Percentiles rank a stretch among this genome's conserved stretches.
Conservation (phyloP, 1,140 invertebrate species). For the Sitophilus oryzae region DNA sequence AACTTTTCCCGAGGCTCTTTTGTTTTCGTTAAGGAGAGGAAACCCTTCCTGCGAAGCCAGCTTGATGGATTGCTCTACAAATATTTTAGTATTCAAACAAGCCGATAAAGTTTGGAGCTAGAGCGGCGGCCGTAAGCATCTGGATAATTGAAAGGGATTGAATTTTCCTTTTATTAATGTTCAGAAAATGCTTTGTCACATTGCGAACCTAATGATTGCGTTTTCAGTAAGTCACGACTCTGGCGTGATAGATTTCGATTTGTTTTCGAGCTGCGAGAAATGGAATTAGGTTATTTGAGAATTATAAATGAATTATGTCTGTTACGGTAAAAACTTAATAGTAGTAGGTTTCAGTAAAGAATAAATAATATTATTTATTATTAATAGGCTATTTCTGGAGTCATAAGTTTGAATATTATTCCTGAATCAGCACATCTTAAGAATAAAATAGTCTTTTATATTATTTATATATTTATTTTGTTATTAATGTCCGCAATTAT, state of each 20-base stretch:
- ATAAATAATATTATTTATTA: too few relatives aligned
- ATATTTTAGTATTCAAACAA: constrained; percentile 40
- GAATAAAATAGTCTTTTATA: too few relatives aligned
- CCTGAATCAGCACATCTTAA: too few relatives aligned
- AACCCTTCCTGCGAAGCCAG: constrained; percentile 18
- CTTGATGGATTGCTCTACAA: constrained; percentile 39
- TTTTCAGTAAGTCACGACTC: constrained; percentile 22
- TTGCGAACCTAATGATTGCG: constrained; percentile 27
- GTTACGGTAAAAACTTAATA: too few relatives aligned
- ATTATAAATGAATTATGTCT: too few relatives aligned
- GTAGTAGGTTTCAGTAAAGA: too few relatives aligned
- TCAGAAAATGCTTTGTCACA: constrained; percentile 24
- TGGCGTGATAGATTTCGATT: constrained; percentile 8
- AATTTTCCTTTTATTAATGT: constrained; percentile 32
- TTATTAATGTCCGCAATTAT: too few relatives aligned
- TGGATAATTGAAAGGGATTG: constrained; percentile 35
- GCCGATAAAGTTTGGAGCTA: constrained; percentile 31
- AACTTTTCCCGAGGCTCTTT: constrained; percentile 20
- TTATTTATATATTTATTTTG: too few relatives aligned
- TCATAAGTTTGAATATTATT: too few relatives aligned
- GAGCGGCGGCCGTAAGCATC: constrained; percentile 26
- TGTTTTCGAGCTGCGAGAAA: too few relatives aligned
- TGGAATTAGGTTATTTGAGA: too few relatives aligned
- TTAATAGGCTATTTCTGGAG: too few relatives aligned
- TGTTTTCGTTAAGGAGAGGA: constrained; percentile 20